Base-by-base conservation (phyloP, 2,113 vertebrate species). In the Austrofundulus limnaeus region DNA sequence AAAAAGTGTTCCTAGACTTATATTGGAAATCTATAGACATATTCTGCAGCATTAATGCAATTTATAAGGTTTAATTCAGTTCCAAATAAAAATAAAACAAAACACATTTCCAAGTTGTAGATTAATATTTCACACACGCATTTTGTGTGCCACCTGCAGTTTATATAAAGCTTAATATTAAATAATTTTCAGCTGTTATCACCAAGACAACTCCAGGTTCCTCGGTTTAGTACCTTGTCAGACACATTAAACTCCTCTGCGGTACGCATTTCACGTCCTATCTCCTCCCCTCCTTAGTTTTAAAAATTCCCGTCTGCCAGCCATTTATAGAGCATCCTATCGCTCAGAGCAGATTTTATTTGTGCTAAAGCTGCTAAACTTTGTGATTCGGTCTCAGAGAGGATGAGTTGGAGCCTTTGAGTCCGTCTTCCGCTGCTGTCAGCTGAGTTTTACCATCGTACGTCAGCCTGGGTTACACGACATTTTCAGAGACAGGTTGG, bases 191-290 rank as follows among this genome's bases (percentile, higher is more conserved):
- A 25, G 37, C 31, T 52, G 38, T 14, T 63, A 66, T 61, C 66
- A 72, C 61, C 20, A 16, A 64, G 56, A 19, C 60, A 31, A 47
- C 28, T 52, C 41, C 43, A 63, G 66, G 50, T 71, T 72, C 49
- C 52, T 48, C n/a, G 56, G 47, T 46, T 50, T 78, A 79, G 78
- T 81, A 65, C 56, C 67, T 66, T 71, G 72, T 76, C 56, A 66
- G 28, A 80, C 55, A 65, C 41, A 39, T 80, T 71, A 47, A 77
- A 82, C 53, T 69, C 54, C 49, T 38, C 59, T 74, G 15, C 74
- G 52, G 11, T 52, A 31, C 52, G 65, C 39, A 53, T 64, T 62
- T 70, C 48, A 77, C 45, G 34, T 61, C 59, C 47, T 56, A 59
- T 71, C 45, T 47, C 28, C 54, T 67, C 62, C 59, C 69, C 38